A percentile compares a stretch with the other conserved stretches of the same genome.
Conservation (phyloP, 2,888 invertebrate genomes). For the Conops quadrifasciatus region DNA sequence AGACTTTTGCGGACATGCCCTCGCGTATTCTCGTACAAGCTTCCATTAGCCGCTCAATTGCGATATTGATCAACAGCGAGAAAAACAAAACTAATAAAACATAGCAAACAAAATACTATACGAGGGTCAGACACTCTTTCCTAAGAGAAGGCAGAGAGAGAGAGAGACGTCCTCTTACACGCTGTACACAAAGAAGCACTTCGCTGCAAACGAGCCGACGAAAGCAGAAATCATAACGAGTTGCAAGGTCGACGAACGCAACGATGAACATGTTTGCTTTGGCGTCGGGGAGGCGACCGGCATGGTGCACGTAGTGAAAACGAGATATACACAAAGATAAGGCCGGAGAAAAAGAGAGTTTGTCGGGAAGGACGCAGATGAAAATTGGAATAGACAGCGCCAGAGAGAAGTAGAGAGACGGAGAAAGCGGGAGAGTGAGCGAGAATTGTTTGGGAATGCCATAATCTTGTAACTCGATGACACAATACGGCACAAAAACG, state of each 20-base stretch:
- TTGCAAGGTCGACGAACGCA: conserved; percentile 65
- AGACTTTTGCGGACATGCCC: no score
- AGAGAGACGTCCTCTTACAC: background rate
- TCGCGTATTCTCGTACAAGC: no score
- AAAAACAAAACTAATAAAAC: conserved; percentile 24
- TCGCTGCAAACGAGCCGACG: conserved; percentile 22
- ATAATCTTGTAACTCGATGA: conserved; percentile 30
- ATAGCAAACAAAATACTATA: conserved; percentile 15
- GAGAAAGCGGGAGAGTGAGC: background rate
- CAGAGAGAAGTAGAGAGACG: background rate
- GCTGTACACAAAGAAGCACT: conserved; percentile 14
- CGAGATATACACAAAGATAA: background rate
- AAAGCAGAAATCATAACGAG: conserved; percentile 51
- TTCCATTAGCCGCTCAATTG: background rate
- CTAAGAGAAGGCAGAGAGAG: background rate
- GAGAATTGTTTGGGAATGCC: conserved; percentile 23
- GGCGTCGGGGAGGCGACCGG: background rate
- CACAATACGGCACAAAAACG: conserved; percentile 24
- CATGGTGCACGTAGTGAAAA: no score
- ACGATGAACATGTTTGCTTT: conserved; percentile 23
- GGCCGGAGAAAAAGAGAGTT: background rate
- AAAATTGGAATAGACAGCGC: background rate
- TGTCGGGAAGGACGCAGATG: background rate
- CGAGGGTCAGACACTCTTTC: background rate
- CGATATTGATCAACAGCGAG: conserved; percentile 14